Percentiles rank a stretch among this genome's conserved stretches.
These are phyloP conservation scores for Coenonympha arcania DNA, from an alignment of 2,888 invertebrate genomes.

Conservation along the genomic window DNA sequence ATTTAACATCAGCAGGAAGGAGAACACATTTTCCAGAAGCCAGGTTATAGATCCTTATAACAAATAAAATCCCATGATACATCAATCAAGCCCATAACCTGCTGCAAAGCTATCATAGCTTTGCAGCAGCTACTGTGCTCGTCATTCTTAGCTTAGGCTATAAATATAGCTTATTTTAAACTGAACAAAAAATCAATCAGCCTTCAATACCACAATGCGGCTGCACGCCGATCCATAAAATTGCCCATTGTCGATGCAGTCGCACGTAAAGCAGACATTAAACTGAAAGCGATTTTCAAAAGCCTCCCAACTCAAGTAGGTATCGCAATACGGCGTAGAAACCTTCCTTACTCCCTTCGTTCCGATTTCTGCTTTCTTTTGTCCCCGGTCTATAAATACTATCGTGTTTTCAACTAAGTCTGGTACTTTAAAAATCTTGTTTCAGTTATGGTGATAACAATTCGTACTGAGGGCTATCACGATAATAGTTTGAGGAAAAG, in stretches of 20 bases:
- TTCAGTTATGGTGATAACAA: too few species aligned
- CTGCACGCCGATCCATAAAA: constrained; percentile 40
- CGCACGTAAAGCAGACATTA: constrained; percentile 51
- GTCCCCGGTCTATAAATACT: constrained; percentile 17
- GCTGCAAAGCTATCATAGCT: too few species aligned
- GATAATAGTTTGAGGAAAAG: too few species aligned
- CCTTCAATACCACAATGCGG: constrained; percentile 11
- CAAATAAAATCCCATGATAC: too few species aligned
- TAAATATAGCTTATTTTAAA: neutral
- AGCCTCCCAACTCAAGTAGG: constrained; percentile 50
- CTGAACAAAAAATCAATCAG: constrained; percentile 14
- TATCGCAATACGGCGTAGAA: constrained; percentile 32
- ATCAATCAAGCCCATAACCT: too few species aligned
- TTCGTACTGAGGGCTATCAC: too few species aligned
- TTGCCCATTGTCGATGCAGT: constrained; percentile 66
- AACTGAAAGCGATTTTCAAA: constrained; percentile 59
- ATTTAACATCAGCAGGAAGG: too few species aligned
- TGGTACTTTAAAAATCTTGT: constrained; percentile 7
- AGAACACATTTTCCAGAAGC: too few species aligned
- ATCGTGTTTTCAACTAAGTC: constrained; percentile 12
- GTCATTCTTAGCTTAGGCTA: neutral
- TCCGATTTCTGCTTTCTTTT: constrained; percentile 21
- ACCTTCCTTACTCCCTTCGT: constrained; percentile 19
- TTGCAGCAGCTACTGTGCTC: too few species aligned
- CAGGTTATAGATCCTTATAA: too few species aligned